phyloP scores from a whole-genome alignment of 2,797 vertebrate genomes.

The Falco peregrinus region DNA sequence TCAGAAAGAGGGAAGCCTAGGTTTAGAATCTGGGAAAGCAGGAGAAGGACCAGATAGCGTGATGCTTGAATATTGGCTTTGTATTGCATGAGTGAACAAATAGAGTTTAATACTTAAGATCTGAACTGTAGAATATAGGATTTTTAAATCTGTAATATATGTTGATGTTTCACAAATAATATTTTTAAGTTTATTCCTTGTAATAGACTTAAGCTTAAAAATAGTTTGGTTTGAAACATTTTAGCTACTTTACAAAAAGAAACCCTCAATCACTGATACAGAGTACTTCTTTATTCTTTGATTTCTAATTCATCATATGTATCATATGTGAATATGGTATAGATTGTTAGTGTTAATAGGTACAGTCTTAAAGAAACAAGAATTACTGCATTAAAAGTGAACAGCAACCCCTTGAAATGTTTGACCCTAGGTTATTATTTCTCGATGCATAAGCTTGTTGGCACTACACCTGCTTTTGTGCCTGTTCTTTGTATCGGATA shows the following conservation, averaged over 20 bases:
- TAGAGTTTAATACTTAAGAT: background rate
- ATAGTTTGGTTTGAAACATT: background rate
- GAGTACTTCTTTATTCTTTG: background rate
- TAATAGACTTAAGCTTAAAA: background rate
- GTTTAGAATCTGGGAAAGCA: background rate
- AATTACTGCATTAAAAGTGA: background rate
- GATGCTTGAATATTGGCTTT: background rate
- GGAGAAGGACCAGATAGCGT: background rate
- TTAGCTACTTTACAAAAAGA: background rate
- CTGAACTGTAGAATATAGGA: background rate
- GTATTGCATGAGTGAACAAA: background rate
- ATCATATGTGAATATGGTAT: background rate
- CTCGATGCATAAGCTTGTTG: background rate
- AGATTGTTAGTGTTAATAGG: background rate
- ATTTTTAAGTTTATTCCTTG: background rate
- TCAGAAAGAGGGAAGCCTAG: background rate
- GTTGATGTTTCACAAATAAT: background rate
- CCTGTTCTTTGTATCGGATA: background rate
- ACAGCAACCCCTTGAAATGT: background rate
- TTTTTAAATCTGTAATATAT: background rate
- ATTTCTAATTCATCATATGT: background rate
- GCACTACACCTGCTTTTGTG: background rate
- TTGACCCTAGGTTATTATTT: background rate
- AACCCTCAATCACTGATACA: background rate
- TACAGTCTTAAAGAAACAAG: background rate